Conservation (phyloP, 2,797 vertebrate species). For the Pseudocheirus occidentalis region DNA sequence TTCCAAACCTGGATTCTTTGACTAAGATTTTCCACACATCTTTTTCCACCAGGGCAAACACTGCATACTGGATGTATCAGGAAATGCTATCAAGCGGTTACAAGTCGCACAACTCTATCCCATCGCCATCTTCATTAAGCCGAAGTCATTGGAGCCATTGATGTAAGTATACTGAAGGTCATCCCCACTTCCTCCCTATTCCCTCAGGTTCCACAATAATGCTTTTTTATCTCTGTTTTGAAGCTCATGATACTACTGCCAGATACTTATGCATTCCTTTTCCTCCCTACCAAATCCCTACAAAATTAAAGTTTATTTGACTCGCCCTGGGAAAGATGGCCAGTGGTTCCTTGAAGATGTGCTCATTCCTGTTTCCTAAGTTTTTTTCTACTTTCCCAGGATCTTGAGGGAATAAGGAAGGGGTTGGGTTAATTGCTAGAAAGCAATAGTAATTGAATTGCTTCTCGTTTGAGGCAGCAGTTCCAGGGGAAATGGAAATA, state of each 20-base stretch:
- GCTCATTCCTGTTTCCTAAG: slow-evolving; percentile 19
- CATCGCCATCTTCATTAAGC: slow-evolving; percentile 98
- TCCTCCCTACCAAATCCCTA: neutral
- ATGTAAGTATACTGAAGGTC: slow-evolving; percentile 89
- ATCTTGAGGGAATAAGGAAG: slow-evolving; percentile 1
- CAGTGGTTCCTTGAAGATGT: slow-evolving; percentile 42
- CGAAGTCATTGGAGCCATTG: slow-evolving; percentile 94
- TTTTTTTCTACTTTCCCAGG: slow-evolving; percentile 14
- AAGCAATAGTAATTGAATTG: slow-evolving; percentile 41
- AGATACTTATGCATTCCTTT: slow-evolving; percentile 14
- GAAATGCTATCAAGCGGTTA: slow-evolving; percentile 98
- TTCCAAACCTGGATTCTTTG: neutral
- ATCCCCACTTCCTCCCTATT: neutral
- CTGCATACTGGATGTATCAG: slow-evolving; percentile 98
- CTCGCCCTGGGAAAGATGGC: neutral
- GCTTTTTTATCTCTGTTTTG: neutral
- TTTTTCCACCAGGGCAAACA: slow-evolving; percentile 93
- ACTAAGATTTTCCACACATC: slow-evolving; percentile 9
- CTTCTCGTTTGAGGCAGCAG: slow-evolving; percentile 46
- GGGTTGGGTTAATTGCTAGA: neutral
- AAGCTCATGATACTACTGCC: neutral
- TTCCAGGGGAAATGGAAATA: slow-evolving; percentile 39
- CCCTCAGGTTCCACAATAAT: neutral
- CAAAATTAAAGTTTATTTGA: slow-evolving; percentile 15
- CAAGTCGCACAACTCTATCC: slow-evolving; percentile 99